These are phyloP conservation scores for Stictocephala bisonia DNA, from an alignment of 2,888 invertebrate species.

Conservation along the genomic window DNA sequence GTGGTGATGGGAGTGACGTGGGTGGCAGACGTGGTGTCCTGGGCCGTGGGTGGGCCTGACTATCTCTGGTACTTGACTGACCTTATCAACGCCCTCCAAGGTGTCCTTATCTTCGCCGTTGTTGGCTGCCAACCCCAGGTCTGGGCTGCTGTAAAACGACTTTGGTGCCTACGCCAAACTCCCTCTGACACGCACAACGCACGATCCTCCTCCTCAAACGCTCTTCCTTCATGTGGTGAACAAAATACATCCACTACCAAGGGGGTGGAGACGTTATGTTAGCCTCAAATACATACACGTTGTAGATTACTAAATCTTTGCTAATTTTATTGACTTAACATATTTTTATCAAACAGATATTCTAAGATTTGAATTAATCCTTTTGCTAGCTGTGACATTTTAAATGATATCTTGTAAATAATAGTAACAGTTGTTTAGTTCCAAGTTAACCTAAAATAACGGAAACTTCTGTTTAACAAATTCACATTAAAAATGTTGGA, in stretches of 20 bases:
- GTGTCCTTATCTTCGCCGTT: constrained; percentile 88
- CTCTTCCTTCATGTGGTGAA: constrained; percentile 84
- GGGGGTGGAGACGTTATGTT: constrained; percentile 60
- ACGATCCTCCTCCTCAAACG: constrained; percentile 80
- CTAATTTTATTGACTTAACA: too few relatives aligned
- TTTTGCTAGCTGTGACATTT: too few relatives aligned
- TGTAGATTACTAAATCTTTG: too few relatives aligned
- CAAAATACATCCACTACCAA: constrained; percentile 58
- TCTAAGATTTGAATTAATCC: too few relatives aligned
- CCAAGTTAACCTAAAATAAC: too few relatives aligned
- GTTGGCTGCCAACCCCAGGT: constrained; percentile 90
- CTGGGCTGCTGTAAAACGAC: constrained; percentile 74
- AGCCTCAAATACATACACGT: too few relatives aligned
- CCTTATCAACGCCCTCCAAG: constrained; percentile 86
- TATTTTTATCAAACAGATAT: too few relatives aligned
- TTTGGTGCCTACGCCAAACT: constrained; percentile 72
- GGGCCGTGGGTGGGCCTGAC: constrained; percentile 83
- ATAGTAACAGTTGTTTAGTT: too few relatives aligned
- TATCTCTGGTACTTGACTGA: constrained; percentile 88
- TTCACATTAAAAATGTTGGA: too few relatives aligned
- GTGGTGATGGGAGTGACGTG: constrained; percentile 84
- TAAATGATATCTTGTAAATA: too few relatives aligned
- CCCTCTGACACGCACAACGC: constrained; percentile 67
- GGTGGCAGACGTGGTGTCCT: constrained; percentile 84
- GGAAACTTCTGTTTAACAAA: too few relatives aligned